Evolutionary conservation across 2,113 vertebrate genomes (phyloP), one percentile per base, ranked within the genome.

Genomic region (Rhipidura dahli): DNA sequence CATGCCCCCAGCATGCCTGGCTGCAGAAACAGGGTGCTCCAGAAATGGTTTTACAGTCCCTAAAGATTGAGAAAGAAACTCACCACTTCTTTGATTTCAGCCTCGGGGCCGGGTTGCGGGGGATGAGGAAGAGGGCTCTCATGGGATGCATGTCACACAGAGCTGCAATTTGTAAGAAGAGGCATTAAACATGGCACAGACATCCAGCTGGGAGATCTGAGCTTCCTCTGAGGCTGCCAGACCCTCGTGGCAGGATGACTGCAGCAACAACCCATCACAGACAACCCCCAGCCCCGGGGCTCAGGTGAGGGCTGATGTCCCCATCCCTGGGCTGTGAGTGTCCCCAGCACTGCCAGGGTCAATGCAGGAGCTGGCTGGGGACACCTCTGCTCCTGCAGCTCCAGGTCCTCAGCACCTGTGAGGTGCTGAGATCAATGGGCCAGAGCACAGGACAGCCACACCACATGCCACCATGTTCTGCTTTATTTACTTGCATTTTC

Each of bases 71-170:
- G 44, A 54, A 78, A 35, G 49, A 84, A 51, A 98, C 99, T 99
- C 97, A 99, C 99, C 99, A 99, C 97, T 99, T 99, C 98, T 99
- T 99, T 4, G 99, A 99, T 95, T 99, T 99, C 96, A 99, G 98
- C 93, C 99, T 98, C 21, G 99, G 99, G 3, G 99, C 99, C 2
- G 99, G 99, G 96, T 99, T 99, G 98, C 99, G 98, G 60, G 99
- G 99, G 89, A 99, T 99, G 96, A 99, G 99, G 98, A 99, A 99
- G 93, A 99, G 98, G 33, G 99, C 99, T 96, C 99, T 98, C 99
- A 99, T 99, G 18, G 99, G 99, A 95, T 99, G 99, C 99, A 99
- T 99, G 98, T 99, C 99, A 83, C 99, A 99, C 87, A 99, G 98
- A 70, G 99, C 99, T 99, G 97, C 89, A 96, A 97, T 85, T 91